Conservation (phyloP, 2,888 invertebrate species). For the Caenorhabditis sp. region DNA sequence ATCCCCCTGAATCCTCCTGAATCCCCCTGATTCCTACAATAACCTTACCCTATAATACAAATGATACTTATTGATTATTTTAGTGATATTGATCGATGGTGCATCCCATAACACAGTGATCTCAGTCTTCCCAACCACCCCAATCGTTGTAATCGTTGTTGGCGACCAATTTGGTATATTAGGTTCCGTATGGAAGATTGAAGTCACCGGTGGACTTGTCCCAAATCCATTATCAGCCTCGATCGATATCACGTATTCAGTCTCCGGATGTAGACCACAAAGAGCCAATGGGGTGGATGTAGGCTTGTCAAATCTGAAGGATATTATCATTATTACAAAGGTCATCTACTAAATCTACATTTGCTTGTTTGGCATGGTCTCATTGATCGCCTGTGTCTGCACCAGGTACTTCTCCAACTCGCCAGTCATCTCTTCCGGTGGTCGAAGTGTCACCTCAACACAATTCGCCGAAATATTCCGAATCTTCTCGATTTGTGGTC, state of each 20-base stretch:
- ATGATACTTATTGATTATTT: constrained; percentile 38
- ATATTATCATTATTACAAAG: not conserved
- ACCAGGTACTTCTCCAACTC: constrained; percentile 37
- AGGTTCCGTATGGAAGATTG: constrained; percentile 59
- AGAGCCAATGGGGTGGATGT: constrained; percentile 35
- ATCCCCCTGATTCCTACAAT: no score
- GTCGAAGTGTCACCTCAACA: constrained; percentile 49
- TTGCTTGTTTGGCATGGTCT: constrained; percentile 6
- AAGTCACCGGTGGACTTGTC: constrained; percentile 54
- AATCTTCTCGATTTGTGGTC: constrained; percentile 55
- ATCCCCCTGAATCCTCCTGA: no score
- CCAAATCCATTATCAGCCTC: constrained; percentile 66
- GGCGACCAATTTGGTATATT: constrained; percentile 59
- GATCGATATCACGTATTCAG: constrained; percentile 56
- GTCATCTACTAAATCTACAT: constrained; percentile 3
- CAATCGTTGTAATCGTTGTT: constrained; percentile 38
- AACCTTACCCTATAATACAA: constrained; percentile 43
- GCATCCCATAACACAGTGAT: constrained; percentile 45
- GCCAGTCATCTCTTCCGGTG: constrained; percentile 48
- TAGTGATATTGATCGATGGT: constrained; percentile 15
- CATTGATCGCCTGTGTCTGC: constrained; percentile 13
- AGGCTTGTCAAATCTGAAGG: constrained; percentile 31
- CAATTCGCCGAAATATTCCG: constrained; percentile 58
- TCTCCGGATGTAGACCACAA: constrained; percentile 55
- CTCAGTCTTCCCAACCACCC: constrained; percentile 45